phyloP scores from a whole-genome alignment of 1,140 invertebrate species.

The Bombus impatiens region DNA sequence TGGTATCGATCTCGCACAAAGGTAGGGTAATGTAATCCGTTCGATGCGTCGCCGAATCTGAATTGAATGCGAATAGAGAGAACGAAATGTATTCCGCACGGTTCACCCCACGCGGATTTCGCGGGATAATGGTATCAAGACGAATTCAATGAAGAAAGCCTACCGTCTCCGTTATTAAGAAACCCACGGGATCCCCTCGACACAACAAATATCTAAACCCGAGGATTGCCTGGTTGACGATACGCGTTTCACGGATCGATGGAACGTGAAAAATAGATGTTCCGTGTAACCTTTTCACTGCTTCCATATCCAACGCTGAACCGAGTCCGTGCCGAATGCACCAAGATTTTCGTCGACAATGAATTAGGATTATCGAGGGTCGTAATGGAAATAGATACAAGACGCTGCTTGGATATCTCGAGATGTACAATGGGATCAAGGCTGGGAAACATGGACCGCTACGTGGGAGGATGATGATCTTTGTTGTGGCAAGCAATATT shows the following conservation, averaged over 20 bases:
- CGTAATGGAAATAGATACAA: constrained; percentile 44
- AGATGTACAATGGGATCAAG: neutral
- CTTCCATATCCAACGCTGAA: neutral
- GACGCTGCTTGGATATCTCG: constrained; percentile 11
- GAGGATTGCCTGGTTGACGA: neutral
- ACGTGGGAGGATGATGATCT: neutral
- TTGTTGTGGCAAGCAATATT: neutral
- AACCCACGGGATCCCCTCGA: constrained; percentile 46
- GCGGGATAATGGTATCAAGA: constrained; percentile 64
- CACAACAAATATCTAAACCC: constrained; percentile 50
- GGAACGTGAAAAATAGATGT: neutral
- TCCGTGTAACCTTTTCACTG: neutral
- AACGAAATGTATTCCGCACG: constrained; percentile 58
- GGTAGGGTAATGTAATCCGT: neutral
- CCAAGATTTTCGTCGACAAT: constrained; percentile 42
- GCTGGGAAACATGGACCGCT: neutral
- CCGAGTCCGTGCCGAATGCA: neutral
- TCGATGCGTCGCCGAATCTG: constrained; percentile 22
- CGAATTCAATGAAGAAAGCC: constrained; percentile 69
- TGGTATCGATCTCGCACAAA: neutral
- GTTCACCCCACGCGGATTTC: constrained; percentile 43
- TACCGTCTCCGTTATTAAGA: constrained; percentile 62
- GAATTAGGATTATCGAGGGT: constrained; percentile 50
- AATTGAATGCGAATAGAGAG: constrained; percentile 49
- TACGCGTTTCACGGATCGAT: constrained; percentile 1